Conservation (phyloP, 1,140 invertebrate species). For the Varroa destructor region DNA sequence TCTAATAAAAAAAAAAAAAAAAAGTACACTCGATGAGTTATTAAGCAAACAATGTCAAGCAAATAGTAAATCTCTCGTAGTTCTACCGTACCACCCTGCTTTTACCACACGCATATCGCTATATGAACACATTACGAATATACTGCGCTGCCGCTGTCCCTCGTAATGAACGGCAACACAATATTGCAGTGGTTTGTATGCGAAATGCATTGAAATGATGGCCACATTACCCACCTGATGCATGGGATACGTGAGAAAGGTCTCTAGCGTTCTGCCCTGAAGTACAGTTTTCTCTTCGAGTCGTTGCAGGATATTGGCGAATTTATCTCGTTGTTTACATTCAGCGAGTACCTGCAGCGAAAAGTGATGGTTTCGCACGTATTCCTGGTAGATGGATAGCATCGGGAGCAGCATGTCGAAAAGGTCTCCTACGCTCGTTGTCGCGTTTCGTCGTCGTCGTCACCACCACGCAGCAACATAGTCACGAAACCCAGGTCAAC, state of each 20-base stretch:
- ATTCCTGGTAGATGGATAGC: slow-evolving; percentile 86
- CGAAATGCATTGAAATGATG: too few relatives aligned
- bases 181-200: too few relatives aligned
- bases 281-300: slow-evolving; percentile 73
- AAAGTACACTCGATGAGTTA: too few relatives aligned
- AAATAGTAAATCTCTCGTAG: too few relatives aligned
- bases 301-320: slow-evolving; percentile 61
- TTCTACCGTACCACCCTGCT: too few relatives aligned
- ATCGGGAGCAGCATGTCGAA: slow-evolving; percentile 87
- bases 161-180: too few relatives aligned
- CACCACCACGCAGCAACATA: background rate
- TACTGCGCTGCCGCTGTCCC: too few relatives aligned
- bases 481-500: background rate
- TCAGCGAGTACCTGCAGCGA: slow-evolving; percentile 80
- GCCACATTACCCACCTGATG: slow-evolving; percentile 56
- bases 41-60: too few relatives aligned
- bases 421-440: slow-evolving; percentile 56
- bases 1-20: too few relatives aligned
- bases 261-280: slow-evolving; percentile 69
- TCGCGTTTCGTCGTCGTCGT: too few relatives aligned
- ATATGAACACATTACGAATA: too few relatives aligned
- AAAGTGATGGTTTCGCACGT: slow-evolving; percentile 83
- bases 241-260: slow-evolving; percentile 85
- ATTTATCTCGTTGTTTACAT: slow-evolving; percentile 70
- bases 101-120: too few relatives aligned